Base-by-base conservation (phyloP, 2,888 invertebrate species). In the Baronia brevicornis region DNA sequence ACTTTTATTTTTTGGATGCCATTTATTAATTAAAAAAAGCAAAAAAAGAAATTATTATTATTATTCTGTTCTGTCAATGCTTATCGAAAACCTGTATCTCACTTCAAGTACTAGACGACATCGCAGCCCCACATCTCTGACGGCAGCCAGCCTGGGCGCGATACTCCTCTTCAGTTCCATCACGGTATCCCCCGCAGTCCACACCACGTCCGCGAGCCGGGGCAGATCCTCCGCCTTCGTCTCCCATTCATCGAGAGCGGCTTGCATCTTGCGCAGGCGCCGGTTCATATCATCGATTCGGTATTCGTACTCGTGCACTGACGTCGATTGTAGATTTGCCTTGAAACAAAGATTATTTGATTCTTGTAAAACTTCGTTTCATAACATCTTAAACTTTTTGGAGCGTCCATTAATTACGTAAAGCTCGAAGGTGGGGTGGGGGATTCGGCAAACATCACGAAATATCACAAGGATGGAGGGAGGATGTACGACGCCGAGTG, bases 111-210 rank as follows among this genome's bases (percentile, higher is more conserved):
- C 39, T 10, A 77, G 60, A 19, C 74, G 54, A 36, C 80, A 79
- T n/a, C 69, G 46, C 10, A 72, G 36, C 4, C 62, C 77, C 1
- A 55, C 41, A 26, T 74, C 73, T 25, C 60, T 59, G 1, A 75
- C 51, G 0, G 52, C 55, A 0, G 60, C 49, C 29, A 79, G 39
- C 29, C 48, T 39, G 0, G 77, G 75, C 28, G 79, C 63, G 8
- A 85, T 80, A 2, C 79, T 64, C n/a, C 67, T 59, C 6, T 86
- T 68, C 21, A 87, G 77, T 0, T 79, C 84, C 2, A 73, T 74
- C 0, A 89, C 78, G 0, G 71, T 57, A 4, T 86, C 84, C 2
- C 82, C 69, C 8, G 87, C 69, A 8, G 61, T 65, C 55, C 85
- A 79, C 28, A 88, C 82, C 0, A 66, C 60, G 21, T 75, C 73